These are phyloP conservation scores for Halictus ligatus DNA, from an alignment of 2,888 invertebrate genomes.

Conservation along the genomic window DNA sequence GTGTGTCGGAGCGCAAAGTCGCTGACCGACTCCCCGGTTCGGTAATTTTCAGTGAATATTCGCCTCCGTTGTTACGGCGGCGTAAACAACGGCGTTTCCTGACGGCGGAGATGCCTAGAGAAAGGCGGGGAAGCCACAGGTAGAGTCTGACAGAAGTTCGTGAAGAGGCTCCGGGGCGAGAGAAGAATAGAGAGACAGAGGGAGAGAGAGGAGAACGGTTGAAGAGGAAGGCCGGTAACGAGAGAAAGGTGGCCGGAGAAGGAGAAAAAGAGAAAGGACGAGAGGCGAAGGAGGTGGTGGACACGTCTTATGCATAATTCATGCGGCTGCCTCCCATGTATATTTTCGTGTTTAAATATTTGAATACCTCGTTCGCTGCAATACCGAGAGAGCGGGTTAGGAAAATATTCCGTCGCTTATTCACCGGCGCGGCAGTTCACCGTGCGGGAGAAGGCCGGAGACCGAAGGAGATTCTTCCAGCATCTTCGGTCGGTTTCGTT, in stretches of 20 bases:
- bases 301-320: slow-evolving; percentile 82
- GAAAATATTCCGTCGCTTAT: slow-evolving; percentile 80
- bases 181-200: slow-evolving; percentile 32
- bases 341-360: slow-evolving; percentile 84
- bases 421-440: slow-evolving; percentile 56
- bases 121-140: slow-evolving; percentile 16
- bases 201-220: slow-evolving; percentile 21
- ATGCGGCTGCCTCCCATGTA: slow-evolving; percentile 80
- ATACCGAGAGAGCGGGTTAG: slow-evolving; percentile 73
- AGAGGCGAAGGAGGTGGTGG: slow-evolving; percentile 56
- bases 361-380: slow-evolving; percentile 81
- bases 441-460: slow-evolving; percentile 25
- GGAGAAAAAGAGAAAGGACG: slow-evolving; percentile 50
- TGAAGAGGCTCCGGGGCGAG: slow-evolving; percentile 32
- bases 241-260: slow-evolving; percentile 47
- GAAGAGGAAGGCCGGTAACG: slow-evolving; percentile 37
- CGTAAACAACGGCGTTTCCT: neutral
- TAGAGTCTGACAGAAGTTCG: slow-evolving; percentile 58
- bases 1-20: neutral
- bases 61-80: neutral
- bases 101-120: neutral
- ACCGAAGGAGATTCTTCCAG: slow-evolving; percentile 33
- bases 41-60: neutral
- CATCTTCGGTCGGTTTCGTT: slow-evolving; percentile 13
- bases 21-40: neutral